Evolutionary conservation across 1,140 invertebrate species (phyloP), one percentile per base, ranked within the genome.

Genomic region (Listronotus oregonensis): DNA sequence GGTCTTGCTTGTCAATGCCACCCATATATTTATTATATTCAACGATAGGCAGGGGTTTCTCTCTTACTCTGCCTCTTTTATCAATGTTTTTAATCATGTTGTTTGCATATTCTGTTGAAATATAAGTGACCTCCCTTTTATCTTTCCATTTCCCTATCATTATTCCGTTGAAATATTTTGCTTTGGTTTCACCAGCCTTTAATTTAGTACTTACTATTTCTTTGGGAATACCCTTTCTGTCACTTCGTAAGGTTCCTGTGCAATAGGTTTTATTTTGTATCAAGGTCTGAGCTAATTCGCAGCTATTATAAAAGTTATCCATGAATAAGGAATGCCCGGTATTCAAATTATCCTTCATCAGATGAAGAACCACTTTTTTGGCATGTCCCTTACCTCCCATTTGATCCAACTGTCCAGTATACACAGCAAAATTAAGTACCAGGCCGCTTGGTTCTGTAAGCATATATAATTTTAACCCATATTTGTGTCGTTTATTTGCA

Each of bases 301-400:
- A 57, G 37, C 69, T 76, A 11, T 76, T 80, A 56, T 81, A 80
- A 56, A 71, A 81, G 67, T 81, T 80, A 44, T 81, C 79, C 0
- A 76, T 75, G 40, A 72, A 75, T 1, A 82, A n/a, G 14, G 71
- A 66, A 57, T 80, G 75, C 8, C 74, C 74, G 37, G 58, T 69
- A 67, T 73, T 44, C 17, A 77, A 64, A 66, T 75, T 55, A 37
- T 70, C 66, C 65, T 66, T 57, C 39, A 66, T 15, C 14, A 62
- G 40, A 6, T 14, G 14, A 14, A 39, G 14, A 39, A 39, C 52
- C 3, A 63, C 34, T 42, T 54, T 62, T 40, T 17, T 31, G 3
- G 58, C 37, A 61, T 61, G 62, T 12, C 67, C 63, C 11, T 57
- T 44, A 27, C 59, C 60, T 27, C 34, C 49, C 31, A 54, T 9